These are phyloP conservation scores for Drosophila macrospina DNA, from an alignment of 2,888 invertebrate genomes.

Conservation along the genomic window DNA sequence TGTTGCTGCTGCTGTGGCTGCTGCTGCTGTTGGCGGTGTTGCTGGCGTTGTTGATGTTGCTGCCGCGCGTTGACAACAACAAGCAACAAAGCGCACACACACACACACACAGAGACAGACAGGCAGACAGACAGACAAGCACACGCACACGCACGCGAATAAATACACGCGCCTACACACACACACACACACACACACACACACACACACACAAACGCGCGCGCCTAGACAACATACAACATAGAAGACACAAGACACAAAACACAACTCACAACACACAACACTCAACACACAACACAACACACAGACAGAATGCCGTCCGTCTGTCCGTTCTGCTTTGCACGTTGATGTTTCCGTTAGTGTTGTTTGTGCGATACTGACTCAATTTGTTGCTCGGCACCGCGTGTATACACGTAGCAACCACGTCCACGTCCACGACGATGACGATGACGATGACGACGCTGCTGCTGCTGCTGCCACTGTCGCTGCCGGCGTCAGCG, in stretches of 20 bases:
- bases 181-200: conserved; percentile 14
- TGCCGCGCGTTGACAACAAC: conserved; percentile 29
- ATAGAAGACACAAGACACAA: conserved; percentile 30
- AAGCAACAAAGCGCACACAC: conserved; percentile 32
- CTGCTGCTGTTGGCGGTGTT: conserved; percentile 26
- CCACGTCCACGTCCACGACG: conserved; percentile 27
- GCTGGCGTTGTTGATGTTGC: conserved; percentile 26
- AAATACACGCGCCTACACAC: conserved; percentile 27
- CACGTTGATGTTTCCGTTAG: conserved; percentile 82
- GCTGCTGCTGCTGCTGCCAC: conserved; percentile 2
- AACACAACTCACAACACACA: conserved; percentile 37
- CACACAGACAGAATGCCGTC: conserved; percentile 47
- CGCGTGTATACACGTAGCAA: conserved; percentile 68
- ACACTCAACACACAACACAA: conserved; percentile 28
- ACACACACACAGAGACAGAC: conserved; percentile 10
- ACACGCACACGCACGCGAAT: conserved; percentile 7
- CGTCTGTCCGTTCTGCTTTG: conserved; percentile 70
- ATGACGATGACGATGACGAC: conserved; percentile 6
- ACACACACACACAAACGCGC: not conserved
- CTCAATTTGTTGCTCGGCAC: conserved; percentile 81
- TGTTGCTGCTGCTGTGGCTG: conserved; percentile 6
- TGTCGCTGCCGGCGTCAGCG: conserved; percentile 11
- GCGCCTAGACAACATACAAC: conserved; percentile 23
- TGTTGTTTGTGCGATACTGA: conserved; percentile 84
- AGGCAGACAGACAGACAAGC: conserved; percentile 27